Conservation (phyloP, 2,888 invertebrate species). For the Drosophila pegasa region DNA sequence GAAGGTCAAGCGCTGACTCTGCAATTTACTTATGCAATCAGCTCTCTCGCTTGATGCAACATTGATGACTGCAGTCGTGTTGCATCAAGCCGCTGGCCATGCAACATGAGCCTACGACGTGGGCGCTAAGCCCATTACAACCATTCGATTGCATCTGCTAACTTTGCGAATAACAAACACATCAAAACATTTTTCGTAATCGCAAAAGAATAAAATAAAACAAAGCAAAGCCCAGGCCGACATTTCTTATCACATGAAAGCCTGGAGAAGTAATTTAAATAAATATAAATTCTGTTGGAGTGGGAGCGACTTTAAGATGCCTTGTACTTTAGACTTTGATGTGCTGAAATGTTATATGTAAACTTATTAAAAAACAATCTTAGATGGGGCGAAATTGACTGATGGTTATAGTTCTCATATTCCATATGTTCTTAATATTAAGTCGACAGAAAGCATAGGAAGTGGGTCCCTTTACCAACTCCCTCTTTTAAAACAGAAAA, state of each 20-base stretch:
- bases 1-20: constrained; percentile 22
- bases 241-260: constrained; percentile 58
- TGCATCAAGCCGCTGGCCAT: neutral
- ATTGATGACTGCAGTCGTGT: neutral
- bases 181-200: constrained; percentile 13
- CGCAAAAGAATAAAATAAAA: constrained; percentile 11
- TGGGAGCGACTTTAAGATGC: neutral
- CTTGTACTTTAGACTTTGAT: neutral
- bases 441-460: too few species aligned
- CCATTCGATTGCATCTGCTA: neutral
- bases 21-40: constrained; percentile 47
- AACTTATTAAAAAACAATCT: neutral
- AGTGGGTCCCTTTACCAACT: too few species aligned
- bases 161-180: neutral
- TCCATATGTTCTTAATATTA: too few species aligned
- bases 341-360: neutral
- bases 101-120: constrained; percentile 1
- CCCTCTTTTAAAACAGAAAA: too few species aligned
- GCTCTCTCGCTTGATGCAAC: constrained; percentile 8
- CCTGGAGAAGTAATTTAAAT: constrained; percentile 15
- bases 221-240: constrained; percentile 58
- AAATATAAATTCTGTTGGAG: neutral
- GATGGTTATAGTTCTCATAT: neutral
- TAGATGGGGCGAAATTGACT: neutral
- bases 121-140: neutral